phyloP scores from a whole-genome alignment of 2,113 vertebrate species.

The Tetraodon nigroviridis region DNA sequence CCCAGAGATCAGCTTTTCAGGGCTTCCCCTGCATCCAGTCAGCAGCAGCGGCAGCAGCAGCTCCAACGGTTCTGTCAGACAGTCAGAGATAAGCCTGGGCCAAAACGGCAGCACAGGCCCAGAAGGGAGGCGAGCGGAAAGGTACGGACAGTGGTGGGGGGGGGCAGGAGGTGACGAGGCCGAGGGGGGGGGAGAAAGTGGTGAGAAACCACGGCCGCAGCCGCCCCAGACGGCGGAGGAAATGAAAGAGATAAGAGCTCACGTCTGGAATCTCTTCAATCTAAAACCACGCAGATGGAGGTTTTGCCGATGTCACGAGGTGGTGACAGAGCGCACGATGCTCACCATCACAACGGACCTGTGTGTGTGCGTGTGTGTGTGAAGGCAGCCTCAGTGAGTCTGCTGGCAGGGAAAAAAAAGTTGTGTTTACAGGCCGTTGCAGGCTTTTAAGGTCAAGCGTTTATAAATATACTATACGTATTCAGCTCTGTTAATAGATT shows the following conservation, averaged over 20 bases:
- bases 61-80: neutral
- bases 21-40: conserved; percentile 24
- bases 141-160: too few relatives aligned
- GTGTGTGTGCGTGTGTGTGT: neutral
- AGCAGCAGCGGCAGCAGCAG: neutral
- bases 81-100: neutral
- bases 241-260: neutral
- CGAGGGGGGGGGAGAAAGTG: too few relatives aligned
- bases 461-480: too few relatives aligned
- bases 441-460: neutral
- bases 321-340: neutral
- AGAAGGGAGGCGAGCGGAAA: too few relatives aligned
- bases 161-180: too few relatives aligned
- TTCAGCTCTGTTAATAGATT: too few relatives aligned
- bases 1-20: conserved; percentile 29
- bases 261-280: neutral
- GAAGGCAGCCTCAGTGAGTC: neutral
- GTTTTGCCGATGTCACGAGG: neutral
- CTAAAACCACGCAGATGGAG: neutral
- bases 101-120: neutral
- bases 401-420: neutral
- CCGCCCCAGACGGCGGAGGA: neutral
- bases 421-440: neutral
- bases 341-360: too few relatives aligned
- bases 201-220: too few relatives aligned